Evolutionary conservation across 1,140 invertebrate genomes (phyloP).

Genomic region (Pogonomyrmex californicus): DNA sequence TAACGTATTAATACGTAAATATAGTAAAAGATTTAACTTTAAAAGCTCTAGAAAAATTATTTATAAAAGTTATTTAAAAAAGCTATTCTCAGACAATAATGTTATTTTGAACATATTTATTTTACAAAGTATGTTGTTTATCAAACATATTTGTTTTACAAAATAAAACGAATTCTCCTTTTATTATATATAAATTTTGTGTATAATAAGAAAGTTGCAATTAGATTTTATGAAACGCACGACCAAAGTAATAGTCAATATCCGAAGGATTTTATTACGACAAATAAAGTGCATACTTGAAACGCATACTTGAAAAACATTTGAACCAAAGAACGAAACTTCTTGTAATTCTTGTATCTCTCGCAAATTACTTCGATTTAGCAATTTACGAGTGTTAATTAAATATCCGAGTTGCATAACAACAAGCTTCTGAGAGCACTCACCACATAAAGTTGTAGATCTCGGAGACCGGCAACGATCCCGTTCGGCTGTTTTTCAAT

Average conservation of each 20-base stretch:
- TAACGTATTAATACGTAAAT: background rate
- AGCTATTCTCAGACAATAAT: background rate
- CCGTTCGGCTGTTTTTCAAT: conserved; percentile 97
- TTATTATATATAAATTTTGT: too few species aligned
- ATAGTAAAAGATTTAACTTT: background rate
- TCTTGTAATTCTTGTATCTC: background rate
- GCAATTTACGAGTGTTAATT: background rate
- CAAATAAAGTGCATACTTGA: background rate
- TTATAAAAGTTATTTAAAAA: background rate
- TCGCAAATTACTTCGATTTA: background rate
- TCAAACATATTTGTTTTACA: background rate
- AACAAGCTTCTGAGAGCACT: conserved; percentile 83
- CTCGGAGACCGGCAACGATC: conserved; percentile 98
- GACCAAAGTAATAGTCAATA: background rate
- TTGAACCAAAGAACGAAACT: background rate
- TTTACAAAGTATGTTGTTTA: background rate
- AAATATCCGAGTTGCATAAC: background rate
- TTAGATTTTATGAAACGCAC: background rate
- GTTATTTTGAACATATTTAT: background rate
- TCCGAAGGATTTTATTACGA: background rate
- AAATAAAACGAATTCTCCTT: too few species aligned
- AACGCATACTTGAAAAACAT: background rate
- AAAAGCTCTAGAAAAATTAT: background rate
- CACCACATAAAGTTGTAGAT: conserved; percentile 99
- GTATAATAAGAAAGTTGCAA: background rate